A percentile compares a stretch with the other conserved stretches of the same genome.
Evolutionary conservation across 2,797 vertebrate species (phyloP).

Genomic region (Brotogeris chrysoptera): DNA sequence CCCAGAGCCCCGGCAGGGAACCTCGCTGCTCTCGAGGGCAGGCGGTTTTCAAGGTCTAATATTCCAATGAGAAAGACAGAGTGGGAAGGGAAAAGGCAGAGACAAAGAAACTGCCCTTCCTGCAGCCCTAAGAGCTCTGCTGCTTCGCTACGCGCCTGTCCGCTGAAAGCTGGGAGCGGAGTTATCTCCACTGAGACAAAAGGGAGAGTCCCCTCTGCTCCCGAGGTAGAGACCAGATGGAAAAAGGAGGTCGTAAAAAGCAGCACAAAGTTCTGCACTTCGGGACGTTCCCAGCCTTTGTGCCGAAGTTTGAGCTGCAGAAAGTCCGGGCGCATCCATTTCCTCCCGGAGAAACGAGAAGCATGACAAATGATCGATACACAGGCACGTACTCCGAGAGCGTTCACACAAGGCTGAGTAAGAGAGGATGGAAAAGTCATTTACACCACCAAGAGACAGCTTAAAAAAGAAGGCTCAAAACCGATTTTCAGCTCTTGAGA

Average conservation of each 20-base stretch:
- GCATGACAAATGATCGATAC: not conserved
- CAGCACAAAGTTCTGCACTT: not conserved
- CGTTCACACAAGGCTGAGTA: not conserved
- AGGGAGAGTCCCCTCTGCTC: not conserved
- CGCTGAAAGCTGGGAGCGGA: not conserved
- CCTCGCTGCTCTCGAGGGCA: not conserved
- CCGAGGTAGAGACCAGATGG: not conserved
- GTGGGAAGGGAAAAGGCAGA: slow-evolving; percentile 20
- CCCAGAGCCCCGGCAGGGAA: not conserved
- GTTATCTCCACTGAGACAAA: not conserved
- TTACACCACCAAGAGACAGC: not conserved
- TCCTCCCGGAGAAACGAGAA: not conserved
- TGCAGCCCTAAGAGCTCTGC: not conserved
- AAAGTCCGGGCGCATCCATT: not conserved
- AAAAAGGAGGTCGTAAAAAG: not conserved
- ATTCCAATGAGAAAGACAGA: not conserved
- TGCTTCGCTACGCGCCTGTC: not conserved
- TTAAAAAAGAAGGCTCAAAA: not conserved
- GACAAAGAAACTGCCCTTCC: slow-evolving; percentile 58
- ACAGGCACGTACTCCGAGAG: not conserved
- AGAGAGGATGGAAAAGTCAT: slow-evolving; percentile 33
- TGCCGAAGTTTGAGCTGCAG: not conserved
- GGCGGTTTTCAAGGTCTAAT: slow-evolving; percentile 22
- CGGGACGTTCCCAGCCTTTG: not conserved
- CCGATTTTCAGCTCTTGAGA: not conserved